These are phyloP conservation scores for Archivesica marissinica DNA, from an alignment of 1,140 invertebrate genomes.

Conservation along the genomic window DNA sequence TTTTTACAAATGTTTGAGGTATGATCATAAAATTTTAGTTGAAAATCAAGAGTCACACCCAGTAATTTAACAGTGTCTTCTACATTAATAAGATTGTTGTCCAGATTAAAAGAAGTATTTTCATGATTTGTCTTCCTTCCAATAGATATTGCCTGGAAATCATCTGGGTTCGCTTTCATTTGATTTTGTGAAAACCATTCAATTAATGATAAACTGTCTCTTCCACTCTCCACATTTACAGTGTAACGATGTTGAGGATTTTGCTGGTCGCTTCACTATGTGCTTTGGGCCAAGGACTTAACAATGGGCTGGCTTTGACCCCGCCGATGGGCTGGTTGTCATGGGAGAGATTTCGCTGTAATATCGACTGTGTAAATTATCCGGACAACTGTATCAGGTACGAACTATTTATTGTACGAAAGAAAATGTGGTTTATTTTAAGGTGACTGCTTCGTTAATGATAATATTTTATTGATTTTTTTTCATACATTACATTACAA, in stretches of 20 bases:
- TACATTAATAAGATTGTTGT: neutral
- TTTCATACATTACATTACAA: no score
- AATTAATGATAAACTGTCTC: neutral
- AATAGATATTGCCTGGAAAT: conserved; percentile 9
- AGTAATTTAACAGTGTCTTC: neutral
- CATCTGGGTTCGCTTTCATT: conserved; percentile 26
- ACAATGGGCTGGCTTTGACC: conserved; percentile 82
- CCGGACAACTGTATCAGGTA: conserved; percentile 83
- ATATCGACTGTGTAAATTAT: conserved; percentile 80
- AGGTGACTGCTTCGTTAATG: neutral
- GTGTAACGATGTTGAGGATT: neutral
- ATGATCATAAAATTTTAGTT: conserved; percentile 9
- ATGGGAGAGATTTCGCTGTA: conserved; percentile 83
- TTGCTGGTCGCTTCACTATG: conserved; percentile 70
- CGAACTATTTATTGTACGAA: no score
- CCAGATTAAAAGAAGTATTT: neutral
- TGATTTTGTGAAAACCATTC: conserved; percentile 9
- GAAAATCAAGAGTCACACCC: neutral
- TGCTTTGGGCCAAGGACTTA: conserved; percentile 61
- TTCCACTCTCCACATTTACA: neutral
- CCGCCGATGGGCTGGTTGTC: conserved; percentile 84
- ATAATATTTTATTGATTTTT: neutral
- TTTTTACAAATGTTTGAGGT: conserved; percentile 9
- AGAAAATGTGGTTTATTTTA: no score
- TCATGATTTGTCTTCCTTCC: neutral